Evolutionary conservation across 1,140 invertebrate species (phyloP).

Genomic region (Ceratina australensis): DNA sequence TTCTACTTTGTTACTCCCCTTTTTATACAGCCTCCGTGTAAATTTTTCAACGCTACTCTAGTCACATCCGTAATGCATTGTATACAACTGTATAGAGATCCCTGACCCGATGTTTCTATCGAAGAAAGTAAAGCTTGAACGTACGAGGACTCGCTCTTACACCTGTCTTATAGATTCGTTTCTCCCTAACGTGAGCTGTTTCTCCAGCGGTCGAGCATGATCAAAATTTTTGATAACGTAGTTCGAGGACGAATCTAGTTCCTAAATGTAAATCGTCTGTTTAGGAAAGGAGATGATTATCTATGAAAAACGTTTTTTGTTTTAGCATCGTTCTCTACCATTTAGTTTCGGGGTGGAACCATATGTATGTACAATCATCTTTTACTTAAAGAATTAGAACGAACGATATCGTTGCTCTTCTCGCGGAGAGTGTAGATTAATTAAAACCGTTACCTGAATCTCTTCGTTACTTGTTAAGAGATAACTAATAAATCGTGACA

Average conservation of each 20-base stretch:
- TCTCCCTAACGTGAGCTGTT: conserved; percentile 10
- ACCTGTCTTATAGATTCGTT: background rate
- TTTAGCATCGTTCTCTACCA: background rate
- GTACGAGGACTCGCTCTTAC: conserved; percentile 28
- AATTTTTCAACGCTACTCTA: background rate
- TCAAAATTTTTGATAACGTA: conserved; percentile 39
- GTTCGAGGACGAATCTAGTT: conserved; percentile 27
- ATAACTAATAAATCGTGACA: conserved; percentile 39
- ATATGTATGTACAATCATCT: conserved; percentile 36
- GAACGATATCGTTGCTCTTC: background rate
- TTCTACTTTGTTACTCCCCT: conserved; percentile 49
- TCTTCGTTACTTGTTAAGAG: conserved; percentile 54
- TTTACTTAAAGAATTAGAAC: conserved; percentile 11
- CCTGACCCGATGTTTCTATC: background rate
- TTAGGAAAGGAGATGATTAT: background rate
- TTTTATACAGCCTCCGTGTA: conserved; percentile 37
- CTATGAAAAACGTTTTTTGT: background rate
- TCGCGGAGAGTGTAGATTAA: conserved; percentile 27
- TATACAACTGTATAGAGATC: conserved; percentile 11
- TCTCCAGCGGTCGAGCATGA: conserved; percentile 26
- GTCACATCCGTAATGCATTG: background rate
- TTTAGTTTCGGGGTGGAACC: background rate
- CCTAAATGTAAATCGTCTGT: conserved; percentile 11
- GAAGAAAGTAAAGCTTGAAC: conserved; percentile 2
- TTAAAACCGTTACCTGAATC: conserved; percentile 70